A percentile compares a stretch with the other conserved stretches of the same genome.
Conservation (phyloP, 2,113 vertebrate genomes). For the Phainopepla nitens region DNA sequence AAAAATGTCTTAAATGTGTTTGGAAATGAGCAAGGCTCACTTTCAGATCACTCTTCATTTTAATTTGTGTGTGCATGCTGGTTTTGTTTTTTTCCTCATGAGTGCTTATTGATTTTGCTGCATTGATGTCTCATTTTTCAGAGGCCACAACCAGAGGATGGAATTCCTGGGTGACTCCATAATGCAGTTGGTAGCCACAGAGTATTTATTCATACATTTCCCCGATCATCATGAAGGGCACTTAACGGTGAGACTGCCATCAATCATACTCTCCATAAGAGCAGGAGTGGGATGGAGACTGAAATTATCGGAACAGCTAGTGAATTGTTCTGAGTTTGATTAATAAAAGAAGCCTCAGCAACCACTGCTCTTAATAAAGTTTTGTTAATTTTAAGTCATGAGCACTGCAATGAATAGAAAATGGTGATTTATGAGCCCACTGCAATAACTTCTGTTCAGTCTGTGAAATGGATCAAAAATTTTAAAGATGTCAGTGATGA, state of each 20-base stretch:
- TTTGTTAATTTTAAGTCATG: constrained; percentile 58
- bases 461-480: constrained; percentile 39
- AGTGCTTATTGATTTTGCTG: constrained; percentile 58
- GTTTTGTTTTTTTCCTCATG: constrained; percentile 20
- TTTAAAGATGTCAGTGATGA: not conserved
- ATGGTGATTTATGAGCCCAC: constrained; percentile 12
- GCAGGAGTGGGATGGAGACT: not conserved
- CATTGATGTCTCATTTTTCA: constrained; percentile 71
- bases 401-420: not conserved
- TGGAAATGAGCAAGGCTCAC: not conserved
- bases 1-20: constrained; percentile 12
- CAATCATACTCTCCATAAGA: not conserved
- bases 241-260: constrained; percentile 84
- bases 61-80: constrained; percentile 19
- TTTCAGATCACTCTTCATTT: constrained; percentile 18
- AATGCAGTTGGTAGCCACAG: constrained; percentile 98
- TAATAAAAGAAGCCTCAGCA: constrained; percentile 29
- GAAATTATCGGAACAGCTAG: not conserved
- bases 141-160: constrained; percentile 99
- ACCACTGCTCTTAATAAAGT: constrained; percentile 14
- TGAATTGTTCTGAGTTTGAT: constrained; percentile 42
- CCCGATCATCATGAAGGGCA: constrained; percentile 98
- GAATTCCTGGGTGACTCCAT: constrained; percentile 99
- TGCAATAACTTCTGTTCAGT: constrained; percentile 7
- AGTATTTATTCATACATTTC: constrained; percentile 99